A percentile compares a stretch with the other conserved stretches of the same genome.
phyloP scores from a whole-genome alignment of 2,113 vertebrate species.

The Gymnorhina tibicen region DNA sequence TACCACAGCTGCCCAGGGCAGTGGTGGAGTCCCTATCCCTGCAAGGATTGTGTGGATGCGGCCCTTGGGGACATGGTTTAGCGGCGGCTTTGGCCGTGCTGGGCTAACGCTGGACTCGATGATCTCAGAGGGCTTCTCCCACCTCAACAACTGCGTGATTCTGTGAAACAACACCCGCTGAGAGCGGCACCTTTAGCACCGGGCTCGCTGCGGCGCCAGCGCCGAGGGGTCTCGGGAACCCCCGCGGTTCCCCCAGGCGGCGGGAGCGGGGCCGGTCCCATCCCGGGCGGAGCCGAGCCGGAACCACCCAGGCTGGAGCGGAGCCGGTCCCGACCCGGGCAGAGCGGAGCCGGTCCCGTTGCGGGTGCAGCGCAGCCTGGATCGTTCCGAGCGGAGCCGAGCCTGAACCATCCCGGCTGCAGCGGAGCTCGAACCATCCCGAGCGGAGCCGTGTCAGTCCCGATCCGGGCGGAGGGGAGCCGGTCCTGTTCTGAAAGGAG shows the following conservation, averaged over 20 bases:
- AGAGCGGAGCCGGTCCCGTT: no score
- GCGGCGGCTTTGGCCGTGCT: not conserved
- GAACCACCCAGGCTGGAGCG: not conserved
- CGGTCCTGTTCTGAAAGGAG: no score
- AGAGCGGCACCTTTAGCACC: not conserved
- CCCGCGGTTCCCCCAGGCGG: not conserved
- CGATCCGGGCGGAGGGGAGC: not conserved
- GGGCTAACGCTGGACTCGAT: not conserved
- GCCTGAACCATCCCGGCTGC: not conserved
- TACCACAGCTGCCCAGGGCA: not conserved
- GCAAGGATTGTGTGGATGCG: not conserved
- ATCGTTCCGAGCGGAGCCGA: not conserved
- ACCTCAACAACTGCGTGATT: fast-evolving
- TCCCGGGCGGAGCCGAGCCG: not conserved
- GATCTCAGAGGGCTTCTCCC: not conserved
- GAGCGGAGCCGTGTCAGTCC: fast-evolving
- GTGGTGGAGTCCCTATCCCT: not conserved
- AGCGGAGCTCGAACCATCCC: not conserved
- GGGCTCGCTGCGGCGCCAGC: not conserved
- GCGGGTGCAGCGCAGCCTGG: fast-evolving
- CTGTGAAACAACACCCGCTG: not conserved
- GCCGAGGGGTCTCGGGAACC: not conserved
- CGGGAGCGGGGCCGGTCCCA: not conserved
- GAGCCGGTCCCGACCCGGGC: not conserved
- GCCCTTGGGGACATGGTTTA: not conserved